These are phyloP conservation scores for Cryptus viduatorius DNA, from an alignment of 2,888 invertebrate species.

Conservation along the genomic window DNA sequence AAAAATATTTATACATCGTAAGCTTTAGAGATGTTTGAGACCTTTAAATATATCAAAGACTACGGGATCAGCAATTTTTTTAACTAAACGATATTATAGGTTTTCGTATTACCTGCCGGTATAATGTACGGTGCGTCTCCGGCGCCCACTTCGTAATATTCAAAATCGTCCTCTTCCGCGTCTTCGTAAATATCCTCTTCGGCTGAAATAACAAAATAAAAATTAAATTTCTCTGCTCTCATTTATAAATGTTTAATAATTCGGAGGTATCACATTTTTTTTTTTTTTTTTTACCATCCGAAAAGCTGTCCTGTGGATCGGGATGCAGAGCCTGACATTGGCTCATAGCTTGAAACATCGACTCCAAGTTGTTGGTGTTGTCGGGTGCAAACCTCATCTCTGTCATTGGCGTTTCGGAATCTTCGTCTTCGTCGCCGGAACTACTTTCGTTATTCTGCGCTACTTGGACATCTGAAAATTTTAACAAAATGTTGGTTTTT, in stretches of 20 bases:
- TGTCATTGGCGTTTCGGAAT: conserved; percentile 87
- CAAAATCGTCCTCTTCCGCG: conserved; percentile 84
- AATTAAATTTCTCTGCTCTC: background rate
- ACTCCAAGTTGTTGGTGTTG: conserved; percentile 87
- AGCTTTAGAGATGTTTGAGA: too few relatives aligned
- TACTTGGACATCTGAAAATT: conserved; percentile 53
- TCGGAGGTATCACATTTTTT: background rate
- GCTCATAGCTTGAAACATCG: conserved; percentile 91
- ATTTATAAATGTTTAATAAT: background rate
- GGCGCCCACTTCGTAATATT: conserved; percentile 85
- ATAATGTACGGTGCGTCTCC: conserved; percentile 83
- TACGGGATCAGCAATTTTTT: background rate
- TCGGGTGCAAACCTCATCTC: conserved; percentile 91
- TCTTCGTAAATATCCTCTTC: conserved; percentile 86
- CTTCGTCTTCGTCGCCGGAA: conserved; percentile 85
- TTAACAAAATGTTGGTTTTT: too few relatives aligned
- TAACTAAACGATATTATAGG: background rate
- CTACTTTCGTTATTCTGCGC: conserved; percentile 69
- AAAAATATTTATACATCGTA: background rate
- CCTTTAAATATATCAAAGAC: too few relatives aligned
- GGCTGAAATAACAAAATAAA: conserved; percentile 70
- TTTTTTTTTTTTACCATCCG: conserved; percentile 83
- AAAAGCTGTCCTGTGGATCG: conserved; percentile 89
- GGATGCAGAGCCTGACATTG: conserved; percentile 93
- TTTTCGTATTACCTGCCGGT: conserved; percentile 77